Percentiles rank a stretch among this genome's conserved stretches.
These are phyloP conservation scores for Nemurella pictetii DNA, from an alignment of 2,888 invertebrate species.

Conservation along the genomic window DNA sequence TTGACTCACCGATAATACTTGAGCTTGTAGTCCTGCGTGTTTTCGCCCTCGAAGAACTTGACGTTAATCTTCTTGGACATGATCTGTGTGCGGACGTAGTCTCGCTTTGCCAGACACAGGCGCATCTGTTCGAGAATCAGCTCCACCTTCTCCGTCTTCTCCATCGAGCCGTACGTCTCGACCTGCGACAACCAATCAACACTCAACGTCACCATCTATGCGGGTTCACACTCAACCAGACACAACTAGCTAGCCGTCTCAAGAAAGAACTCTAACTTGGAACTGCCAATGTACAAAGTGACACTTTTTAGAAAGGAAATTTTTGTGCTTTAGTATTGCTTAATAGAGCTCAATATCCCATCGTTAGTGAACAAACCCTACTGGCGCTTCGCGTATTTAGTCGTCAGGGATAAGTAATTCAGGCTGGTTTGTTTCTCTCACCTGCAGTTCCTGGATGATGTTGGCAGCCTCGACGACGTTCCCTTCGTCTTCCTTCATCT, in stretches of 20 bases:
- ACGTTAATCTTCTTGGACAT: conserved; percentile 98
- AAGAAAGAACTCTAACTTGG: too few species aligned
- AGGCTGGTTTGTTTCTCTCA: too few species aligned
- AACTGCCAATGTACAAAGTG: too few species aligned
- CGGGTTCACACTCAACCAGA: too few species aligned
- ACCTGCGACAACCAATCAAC: conserved; percentile 52
- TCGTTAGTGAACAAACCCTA: too few species aligned
- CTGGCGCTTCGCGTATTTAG: too few species aligned
- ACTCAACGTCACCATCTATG: too few species aligned
- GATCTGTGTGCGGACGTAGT: conserved; percentile 96
- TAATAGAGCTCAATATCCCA: too few species aligned
- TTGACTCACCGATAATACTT: conserved; percentile 68
- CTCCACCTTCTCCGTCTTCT: conserved; percentile 93
- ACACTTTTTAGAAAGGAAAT: too few species aligned
- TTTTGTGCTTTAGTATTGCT: too few species aligned
- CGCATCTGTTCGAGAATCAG: conserved; percentile 98
- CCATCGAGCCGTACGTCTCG: conserved; percentile 99
- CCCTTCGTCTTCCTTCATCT: conserved; percentile 81
- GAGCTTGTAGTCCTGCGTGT: conserved; percentile 69
- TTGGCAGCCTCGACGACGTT: conserved; percentile 88
- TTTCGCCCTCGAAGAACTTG: conserved; percentile 92
- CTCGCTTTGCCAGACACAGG: conserved; percentile 90
- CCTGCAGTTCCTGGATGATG: conserved; percentile 92
- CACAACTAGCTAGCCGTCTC: too few species aligned
- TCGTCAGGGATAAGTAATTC: too few species aligned